Evolutionary conservation across 2,113 vertebrate genomes (phyloP).

Genomic region (Chaetura pelagica): DNA sequence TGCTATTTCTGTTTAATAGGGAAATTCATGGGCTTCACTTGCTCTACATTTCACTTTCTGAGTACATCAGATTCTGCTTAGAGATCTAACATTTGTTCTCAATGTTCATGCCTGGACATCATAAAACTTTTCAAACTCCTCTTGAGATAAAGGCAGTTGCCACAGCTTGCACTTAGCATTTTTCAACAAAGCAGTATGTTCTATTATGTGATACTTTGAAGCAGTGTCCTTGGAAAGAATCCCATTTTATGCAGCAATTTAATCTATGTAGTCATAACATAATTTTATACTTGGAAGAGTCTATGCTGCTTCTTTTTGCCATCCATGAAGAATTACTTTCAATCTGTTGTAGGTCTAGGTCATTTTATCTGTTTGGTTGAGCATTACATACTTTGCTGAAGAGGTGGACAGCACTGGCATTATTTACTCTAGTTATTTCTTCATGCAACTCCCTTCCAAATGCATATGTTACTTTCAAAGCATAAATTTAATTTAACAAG

Average conservation of each 20-base stretch:
- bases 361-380: background rate
- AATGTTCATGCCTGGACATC: background rate
- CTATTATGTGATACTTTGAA: background rate
- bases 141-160: background rate
- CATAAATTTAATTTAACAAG: background rate
- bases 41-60: background rate
- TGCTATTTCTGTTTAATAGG: background rate
- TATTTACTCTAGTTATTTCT: background rate
- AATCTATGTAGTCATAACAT: background rate
- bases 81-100: background rate
- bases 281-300: conserved; percentile 9
- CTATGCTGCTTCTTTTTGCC: background rate
- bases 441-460: background rate
- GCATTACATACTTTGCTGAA: background rate
- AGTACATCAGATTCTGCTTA: background rate
- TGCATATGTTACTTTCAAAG: background rate
- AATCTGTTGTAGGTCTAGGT: background rate
- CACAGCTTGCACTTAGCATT: background rate
- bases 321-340: background rate
- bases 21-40: background rate
- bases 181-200: background rate
- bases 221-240: background rate
- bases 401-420: background rate
- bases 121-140: background rate
- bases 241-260: background rate